Evolutionary conservation across 2,888 invertebrate species (phyloP).

Genomic region (Torymus tubicola): DNA sequence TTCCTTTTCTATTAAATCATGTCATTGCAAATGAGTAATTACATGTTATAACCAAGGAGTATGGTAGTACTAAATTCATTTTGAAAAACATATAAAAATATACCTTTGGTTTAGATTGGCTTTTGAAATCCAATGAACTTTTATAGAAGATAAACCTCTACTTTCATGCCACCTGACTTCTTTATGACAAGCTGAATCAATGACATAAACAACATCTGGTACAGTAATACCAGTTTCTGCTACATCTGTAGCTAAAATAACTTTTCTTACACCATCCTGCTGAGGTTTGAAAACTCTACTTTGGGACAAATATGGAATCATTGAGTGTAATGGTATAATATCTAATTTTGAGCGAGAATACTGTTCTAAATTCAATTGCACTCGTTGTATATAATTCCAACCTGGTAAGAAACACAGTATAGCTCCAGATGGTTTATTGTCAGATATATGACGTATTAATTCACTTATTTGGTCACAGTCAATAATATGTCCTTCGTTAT

Average conservation of each 20-base stretch:
- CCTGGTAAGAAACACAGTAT: slow-evolving; percentile 87
- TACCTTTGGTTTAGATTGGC: slow-evolving; percentile 81
- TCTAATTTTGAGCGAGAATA: slow-evolving; percentile 62
- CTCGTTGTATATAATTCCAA: slow-evolving; percentile 83
- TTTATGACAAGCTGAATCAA: slow-evolving; percentile 82
- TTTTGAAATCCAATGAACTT: slow-evolving; percentile 81
- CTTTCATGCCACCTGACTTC: slow-evolving; percentile 78
- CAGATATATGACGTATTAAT: slow-evolving; percentile 80
- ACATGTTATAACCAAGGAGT: slow-evolving; percentile 24
- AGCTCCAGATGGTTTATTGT: slow-evolving; percentile 80
- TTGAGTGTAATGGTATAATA: slow-evolving; percentile 80
- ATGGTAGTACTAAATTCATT: too few relatives aligned
- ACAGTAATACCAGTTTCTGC: slow-evolving; percentile 87
- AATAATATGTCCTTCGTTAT: slow-evolving; percentile 71
- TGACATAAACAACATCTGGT: slow-evolving; percentile 83
- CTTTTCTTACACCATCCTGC: slow-evolving; percentile 79
- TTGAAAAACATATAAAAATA: neutral
- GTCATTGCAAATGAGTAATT: neutral
- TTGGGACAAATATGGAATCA: slow-evolving; percentile 73
- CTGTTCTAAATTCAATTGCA: slow-evolving; percentile 77
- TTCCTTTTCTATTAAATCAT: slow-evolving; percentile 77
- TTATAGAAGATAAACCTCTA: slow-evolving; percentile 77
- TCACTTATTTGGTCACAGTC: slow-evolving; percentile 78
- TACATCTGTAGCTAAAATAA: slow-evolving; percentile 85
- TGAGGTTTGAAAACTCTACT: slow-evolving; percentile 69